Evolutionary conservation across 2,797 vertebrate genomes (phyloP).

Genomic region (Acanthis flammea): DNA sequence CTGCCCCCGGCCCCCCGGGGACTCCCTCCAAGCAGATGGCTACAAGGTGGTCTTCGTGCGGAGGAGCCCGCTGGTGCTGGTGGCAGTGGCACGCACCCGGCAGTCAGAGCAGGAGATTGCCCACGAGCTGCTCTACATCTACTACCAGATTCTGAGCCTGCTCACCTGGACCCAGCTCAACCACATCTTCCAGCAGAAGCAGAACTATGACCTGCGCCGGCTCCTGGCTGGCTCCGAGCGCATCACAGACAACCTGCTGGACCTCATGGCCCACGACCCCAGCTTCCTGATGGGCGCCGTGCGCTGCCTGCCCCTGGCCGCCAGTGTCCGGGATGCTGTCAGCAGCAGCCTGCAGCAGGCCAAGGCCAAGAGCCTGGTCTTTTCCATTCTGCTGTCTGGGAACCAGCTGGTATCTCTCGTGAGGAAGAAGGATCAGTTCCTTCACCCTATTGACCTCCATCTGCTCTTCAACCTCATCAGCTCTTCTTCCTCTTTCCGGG

Average conservation of each 20-base stretch:
- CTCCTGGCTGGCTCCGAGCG: constrained; percentile 93
- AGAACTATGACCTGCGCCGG: constrained; percentile 95
- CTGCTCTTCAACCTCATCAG: constrained; percentile 95
- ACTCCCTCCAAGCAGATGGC: constrained; percentile 79
- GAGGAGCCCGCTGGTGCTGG: constrained; percentile 92
- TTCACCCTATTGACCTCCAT: constrained; percentile 96
- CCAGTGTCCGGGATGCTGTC: constrained; percentile 82
- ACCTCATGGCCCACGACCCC: constrained; percentile 89
- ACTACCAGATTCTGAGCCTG: constrained; percentile 96
- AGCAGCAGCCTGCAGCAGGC: constrained; percentile 90
- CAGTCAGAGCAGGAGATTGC: constrained; percentile 92
- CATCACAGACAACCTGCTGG: constrained; percentile 91
- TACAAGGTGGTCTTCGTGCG: constrained; percentile 95
- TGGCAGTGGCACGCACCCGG: constrained; percentile 87
- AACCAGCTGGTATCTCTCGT: constrained; percentile 92
- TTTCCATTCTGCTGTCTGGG: constrained; percentile 90
- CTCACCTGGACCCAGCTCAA: constrained; percentile 94
- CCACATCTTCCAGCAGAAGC: constrained; percentile 94
- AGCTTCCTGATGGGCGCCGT: constrained; percentile 92
- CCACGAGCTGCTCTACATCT: constrained; percentile 95
- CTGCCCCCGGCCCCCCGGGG: neutral
- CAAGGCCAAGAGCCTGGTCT: constrained; percentile 89
- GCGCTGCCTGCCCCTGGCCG: constrained; percentile 87
- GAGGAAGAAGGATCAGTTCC: constrained; percentile 92
- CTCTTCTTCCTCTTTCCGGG: constrained; percentile 92